These are phyloP conservation scores for Stenurella melanura DNA, from an alignment of 2,888 invertebrate species.

Conservation along the genomic window DNA sequence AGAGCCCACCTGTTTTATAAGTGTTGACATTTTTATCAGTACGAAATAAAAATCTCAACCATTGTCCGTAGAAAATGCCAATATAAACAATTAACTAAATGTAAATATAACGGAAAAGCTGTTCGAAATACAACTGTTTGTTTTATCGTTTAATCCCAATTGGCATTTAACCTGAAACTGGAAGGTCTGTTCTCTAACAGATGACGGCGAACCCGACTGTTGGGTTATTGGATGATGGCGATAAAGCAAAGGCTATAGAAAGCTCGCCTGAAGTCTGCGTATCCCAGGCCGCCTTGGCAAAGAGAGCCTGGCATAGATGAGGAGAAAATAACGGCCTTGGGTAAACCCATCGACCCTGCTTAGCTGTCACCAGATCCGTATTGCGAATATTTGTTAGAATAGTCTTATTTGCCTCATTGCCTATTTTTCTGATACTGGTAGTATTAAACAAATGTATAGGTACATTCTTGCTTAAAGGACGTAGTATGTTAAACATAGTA, in stretches of 20 bases:
- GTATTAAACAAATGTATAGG: too few species aligned
- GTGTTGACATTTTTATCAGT: too few species aligned
- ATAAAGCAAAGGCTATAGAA: constrained; percentile 16
- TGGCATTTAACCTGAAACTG: constrained; percentile 12
- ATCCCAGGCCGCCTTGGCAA: constrained; percentile 26
- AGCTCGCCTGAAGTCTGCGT: constrained; percentile 10
- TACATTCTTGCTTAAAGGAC: too few species aligned
- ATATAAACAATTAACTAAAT: not conserved
- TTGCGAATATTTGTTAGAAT: not conserved
- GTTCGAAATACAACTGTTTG: not conserved
- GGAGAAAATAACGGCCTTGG: constrained; percentile 50
- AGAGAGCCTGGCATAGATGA: constrained; percentile 32
- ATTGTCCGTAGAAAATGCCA: not conserved
- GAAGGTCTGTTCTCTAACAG: constrained; percentile 2
- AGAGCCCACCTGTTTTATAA: too few species aligned
- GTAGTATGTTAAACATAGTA: too few species aligned
- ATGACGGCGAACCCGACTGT: not conserved
- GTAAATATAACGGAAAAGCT: not conserved
- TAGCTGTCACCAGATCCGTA: constrained; percentile 46
- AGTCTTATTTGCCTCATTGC: too few species aligned
- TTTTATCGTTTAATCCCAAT: constrained; percentile 6
- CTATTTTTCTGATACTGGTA: too few species aligned
- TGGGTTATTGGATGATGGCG: constrained; percentile 5
- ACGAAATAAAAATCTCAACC: not conserved
- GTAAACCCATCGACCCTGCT: constrained; percentile 53